Percentiles rank a stretch among this genome's conserved stretches.
Evolutionary conservation across 2,888 invertebrate genomes (phyloP).

Genomic region (Drosophila setosimentum): DNA sequence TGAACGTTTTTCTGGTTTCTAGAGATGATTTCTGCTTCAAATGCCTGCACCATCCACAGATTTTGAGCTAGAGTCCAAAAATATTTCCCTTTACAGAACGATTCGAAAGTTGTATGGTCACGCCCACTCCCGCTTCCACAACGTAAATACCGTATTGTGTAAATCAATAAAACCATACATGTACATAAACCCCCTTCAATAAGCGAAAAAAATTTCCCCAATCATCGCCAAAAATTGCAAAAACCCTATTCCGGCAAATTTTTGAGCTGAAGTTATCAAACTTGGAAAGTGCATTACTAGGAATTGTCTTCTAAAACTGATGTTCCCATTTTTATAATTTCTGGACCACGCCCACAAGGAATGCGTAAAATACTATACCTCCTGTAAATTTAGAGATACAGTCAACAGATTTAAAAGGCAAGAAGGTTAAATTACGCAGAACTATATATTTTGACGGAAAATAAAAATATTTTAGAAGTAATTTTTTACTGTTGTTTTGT

Average conservation of each 20-base stretch:
- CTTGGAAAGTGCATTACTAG: not conserved
- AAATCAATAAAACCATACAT: not conserved
- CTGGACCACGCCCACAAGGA: not conserved
- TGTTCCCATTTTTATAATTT: not conserved
- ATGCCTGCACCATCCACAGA: not conserved
- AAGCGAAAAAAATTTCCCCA: not conserved
- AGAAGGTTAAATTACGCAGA: no score
- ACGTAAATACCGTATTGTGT: not conserved
- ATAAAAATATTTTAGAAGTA: no score
- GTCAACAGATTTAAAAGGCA: not conserved
- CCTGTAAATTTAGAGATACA: not conserved
- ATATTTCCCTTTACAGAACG: not conserved
- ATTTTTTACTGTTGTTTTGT: no score
- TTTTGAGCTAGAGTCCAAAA: not conserved
- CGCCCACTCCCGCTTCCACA: not conserved
- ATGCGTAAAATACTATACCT: not conserved
- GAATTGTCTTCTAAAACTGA: not conserved
- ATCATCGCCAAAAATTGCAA: not conserved
- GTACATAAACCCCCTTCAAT: not conserved
- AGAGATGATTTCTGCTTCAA: not conserved
- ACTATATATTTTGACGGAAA: no score
- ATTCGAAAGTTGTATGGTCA: not conserved
- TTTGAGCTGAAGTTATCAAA: not conserved
- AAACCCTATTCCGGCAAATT: not conserved
- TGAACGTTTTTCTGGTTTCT: not conserved